These are phyloP conservation scores for Nymphalis urticae DNA, from an alignment of 2,888 invertebrate species.

Conservation along the genomic window DNA sequence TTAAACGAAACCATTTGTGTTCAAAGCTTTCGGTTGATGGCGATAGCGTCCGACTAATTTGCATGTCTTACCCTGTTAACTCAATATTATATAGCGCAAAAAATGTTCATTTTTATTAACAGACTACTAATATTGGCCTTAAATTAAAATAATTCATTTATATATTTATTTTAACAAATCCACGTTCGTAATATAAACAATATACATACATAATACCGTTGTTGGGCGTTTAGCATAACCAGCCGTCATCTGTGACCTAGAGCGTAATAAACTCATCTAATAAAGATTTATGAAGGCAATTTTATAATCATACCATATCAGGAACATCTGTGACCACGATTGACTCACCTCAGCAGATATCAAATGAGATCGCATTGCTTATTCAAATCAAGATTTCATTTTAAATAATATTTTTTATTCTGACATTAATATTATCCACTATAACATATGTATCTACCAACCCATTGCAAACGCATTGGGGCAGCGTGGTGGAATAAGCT, in stretches of 20 bases:
- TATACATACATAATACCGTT: background rate
- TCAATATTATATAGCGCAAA: too few relatives aligned
- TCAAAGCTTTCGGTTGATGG: too few relatives aligned
- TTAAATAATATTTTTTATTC: background rate
- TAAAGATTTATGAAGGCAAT: slow-evolving; percentile 43
- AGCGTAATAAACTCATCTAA: slow-evolving; percentile 41
- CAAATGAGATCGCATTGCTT: background rate
- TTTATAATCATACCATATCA: slow-evolving; percentile 41
- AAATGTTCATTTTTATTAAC: too few relatives aligned
- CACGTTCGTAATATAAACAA: background rate
- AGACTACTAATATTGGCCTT: too few relatives aligned
- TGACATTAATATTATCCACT: background rate
- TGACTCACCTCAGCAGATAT: slow-evolving; percentile 34
- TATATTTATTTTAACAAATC: background rate
- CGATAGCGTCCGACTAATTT: too few relatives aligned
- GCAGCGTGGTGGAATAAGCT: background rate
- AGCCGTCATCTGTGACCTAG: slow-evolving; percentile 37
- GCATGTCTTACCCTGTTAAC: too few relatives aligned
- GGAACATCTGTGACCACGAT: slow-evolving; percentile 34
- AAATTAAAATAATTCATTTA: too few relatives aligned
- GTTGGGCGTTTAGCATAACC: slow-evolving; percentile 26
- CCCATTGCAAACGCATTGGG: too few relatives aligned
- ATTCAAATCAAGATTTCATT: background rate
- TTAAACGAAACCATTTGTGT: too few relatives aligned
- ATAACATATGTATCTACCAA: background rate